A percentile compares a stretch with the other conserved stretches of the same genome.
These are phyloP conservation scores for Lepidurus arcticus DNA, from an alignment of 1,140 invertebrate species.

Conservation along the genomic window DNA sequence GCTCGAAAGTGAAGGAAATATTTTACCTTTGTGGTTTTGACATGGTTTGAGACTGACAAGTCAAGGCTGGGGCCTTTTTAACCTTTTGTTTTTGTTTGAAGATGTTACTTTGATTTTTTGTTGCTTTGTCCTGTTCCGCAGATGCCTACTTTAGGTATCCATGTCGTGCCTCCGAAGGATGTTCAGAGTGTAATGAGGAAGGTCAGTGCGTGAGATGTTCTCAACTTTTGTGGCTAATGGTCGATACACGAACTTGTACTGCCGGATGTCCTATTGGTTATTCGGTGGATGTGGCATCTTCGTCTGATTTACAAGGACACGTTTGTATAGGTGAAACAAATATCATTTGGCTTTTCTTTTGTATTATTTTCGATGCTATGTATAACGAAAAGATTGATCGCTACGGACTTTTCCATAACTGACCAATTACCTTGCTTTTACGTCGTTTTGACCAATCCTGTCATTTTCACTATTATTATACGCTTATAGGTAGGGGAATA, in stretches of 20 bases:
- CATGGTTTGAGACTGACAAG: background rate
- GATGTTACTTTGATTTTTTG: background rate
- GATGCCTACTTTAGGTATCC: background rate
- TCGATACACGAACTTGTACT: conserved; percentile 7
- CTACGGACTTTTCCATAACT: too few relatives aligned
- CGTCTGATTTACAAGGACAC: background rate
- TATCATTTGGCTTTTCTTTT: background rate
- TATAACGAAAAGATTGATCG: too few relatives aligned
- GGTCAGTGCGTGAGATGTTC: conserved; percentile 6
- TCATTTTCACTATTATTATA: too few relatives aligned
- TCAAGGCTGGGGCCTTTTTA: background rate
- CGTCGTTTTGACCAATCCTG: too few relatives aligned
- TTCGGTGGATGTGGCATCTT: background rate
- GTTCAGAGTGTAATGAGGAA: background rate
- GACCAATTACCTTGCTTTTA: too few relatives aligned
- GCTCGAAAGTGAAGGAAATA: conserved; percentile 9
- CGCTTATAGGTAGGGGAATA: too few relatives aligned
- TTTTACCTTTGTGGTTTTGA: background rate
- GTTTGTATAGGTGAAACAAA: background rate
- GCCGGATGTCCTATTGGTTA: conserved; percentile 3
- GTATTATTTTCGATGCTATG: too few relatives aligned
- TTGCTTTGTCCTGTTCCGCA: background rate
- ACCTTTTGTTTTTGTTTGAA: background rate
- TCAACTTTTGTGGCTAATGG: background rate
- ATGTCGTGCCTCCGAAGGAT: background rate